Evolutionary conservation across 1,140 invertebrate genomes (phyloP), one percentile per base, ranked within the genome.

Genomic region (Eulimnadia texana): DNA sequence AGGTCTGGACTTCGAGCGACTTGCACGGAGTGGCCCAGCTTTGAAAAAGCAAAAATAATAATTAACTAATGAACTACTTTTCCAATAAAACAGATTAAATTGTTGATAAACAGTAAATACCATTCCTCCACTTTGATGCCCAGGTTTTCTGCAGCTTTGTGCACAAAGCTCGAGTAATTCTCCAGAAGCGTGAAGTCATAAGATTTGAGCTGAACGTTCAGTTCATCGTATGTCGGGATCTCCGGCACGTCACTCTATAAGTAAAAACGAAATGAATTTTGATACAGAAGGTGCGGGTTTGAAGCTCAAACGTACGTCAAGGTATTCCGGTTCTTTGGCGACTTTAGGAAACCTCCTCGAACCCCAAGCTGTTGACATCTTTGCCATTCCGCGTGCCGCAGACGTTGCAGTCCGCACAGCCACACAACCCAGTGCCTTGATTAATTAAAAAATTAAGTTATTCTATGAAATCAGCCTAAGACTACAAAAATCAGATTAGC

Each of bases 151-250:
- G 85, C 82, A 64, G 87, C 72, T 67, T 79, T 80, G 67, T 90
- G 82, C 54, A 93, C 74, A 68, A 84, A 84, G 67, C 78, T 81
- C 71, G 88, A 87, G 70, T 82, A 92, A 66, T 73, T 81, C 74
- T 94, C 90, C 50, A 94, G 70, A 10, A 88, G 67, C 11, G 85
- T 78, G 74, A 80, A 94, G 70, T 90, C 84, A 69, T 91, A 90
- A 3, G 88, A 83, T 68, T 79, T 86, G 24, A 93, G 73, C 75
- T 86, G 82, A 33, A 94, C 75, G 72, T 89, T 88, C 19, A 93
- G 67, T 22, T 73, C 72, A 47, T 84, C 79, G 74, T 86, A 84
- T n/a, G 83, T 70, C 23, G 88, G 86, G 51, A 73, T 64, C 65
- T 70, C 66, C 19, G 70, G 69, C 28, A 65, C 67, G 6, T 67